Base-by-base conservation (phyloP, 2,797 vertebrate species). In the Tamandua tetradactyla region DNA sequence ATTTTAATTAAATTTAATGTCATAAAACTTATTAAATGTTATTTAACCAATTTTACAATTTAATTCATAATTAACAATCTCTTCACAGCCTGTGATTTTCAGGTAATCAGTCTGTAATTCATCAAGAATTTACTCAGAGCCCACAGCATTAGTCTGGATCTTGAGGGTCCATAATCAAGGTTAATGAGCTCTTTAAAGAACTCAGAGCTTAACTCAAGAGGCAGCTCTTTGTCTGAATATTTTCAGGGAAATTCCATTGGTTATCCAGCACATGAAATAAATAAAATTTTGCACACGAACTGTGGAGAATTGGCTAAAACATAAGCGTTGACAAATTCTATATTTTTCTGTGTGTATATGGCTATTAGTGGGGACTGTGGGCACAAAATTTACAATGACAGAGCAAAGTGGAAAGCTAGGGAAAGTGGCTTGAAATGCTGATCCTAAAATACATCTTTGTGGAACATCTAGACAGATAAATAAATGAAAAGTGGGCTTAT, bases 31-130 rank as follows among this genome's bases (percentile, higher is more conserved):
- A 79, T 68, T 86, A 93, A 87, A 92, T 83, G 13, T 68, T 92
- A 91, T 95, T 89, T 94, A 96, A 96, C 88, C 79, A 86, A 57
- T 88, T 90, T n/a, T 44, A 75, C 32, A 76, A 83, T 82, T 79
- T 88, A 86, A 92, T 87, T 86, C 42, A 20, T 81, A 78, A 80
- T 86, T 92, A 94, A 84, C 30, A 84, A 23, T 90, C 61, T 83
- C 72, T 93, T 88, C 23, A 86, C n/a, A 84, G 62, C n/a, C 35
- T 81, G 12, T 92, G 47, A 76, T 91, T 95, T 93, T 85, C 25
- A 64, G 25, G 35, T 89, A 94, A 94, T 95, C 76, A 87, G 66
- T 87, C 22, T 76, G 13, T 82, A 95, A 94, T 94, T 95, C n/a
- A 90, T 23, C 32, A 88, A 79, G 69, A 79, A 62, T 75, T 57